Percentiles rank a stretch among this genome's conserved stretches.
Conservation (phyloP, 2,888 invertebrate species). For the Lithodes maja region DNA sequence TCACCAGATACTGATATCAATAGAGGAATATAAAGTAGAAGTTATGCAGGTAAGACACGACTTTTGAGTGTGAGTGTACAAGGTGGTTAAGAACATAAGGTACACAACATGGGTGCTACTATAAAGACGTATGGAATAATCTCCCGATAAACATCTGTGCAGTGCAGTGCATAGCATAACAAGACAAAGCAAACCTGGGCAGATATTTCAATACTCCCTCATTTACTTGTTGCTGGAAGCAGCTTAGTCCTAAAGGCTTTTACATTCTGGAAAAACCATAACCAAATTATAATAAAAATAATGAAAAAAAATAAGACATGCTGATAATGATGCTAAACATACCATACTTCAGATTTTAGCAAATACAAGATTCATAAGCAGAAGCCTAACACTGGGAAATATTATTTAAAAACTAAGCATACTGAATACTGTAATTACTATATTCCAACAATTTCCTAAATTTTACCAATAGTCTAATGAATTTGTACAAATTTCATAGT, state of each 20-base stretch:
- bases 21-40: no score
- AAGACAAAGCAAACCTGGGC: conserved; percentile 37
- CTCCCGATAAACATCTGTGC: background rate
- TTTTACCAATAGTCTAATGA: no score
- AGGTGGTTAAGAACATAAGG: background rate
- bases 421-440: background rate
- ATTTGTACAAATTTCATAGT: no score
- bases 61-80: no score
- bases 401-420: background rate
- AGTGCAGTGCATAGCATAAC: conserved; percentile 44
- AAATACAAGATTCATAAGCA: background rate
- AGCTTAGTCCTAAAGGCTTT: conserved; percentile 64
- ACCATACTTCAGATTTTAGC: background rate
- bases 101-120: background rate
- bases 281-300: conserved; percentile 41
- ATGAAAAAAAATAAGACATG: background rate
- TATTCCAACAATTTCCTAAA: no score
- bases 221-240: conserved; percentile 53
- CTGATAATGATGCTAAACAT: background rate
- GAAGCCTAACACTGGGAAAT: background rate
- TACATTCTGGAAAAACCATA: conserved; percentile 66
- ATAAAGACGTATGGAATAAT: background rate
- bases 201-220: conserved; percentile 54
- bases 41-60: no score
- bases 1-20: no score